Evolutionary conservation across 2,113 vertebrate species (phyloP).

Genomic region (Tetrax tetrax): DNA sequence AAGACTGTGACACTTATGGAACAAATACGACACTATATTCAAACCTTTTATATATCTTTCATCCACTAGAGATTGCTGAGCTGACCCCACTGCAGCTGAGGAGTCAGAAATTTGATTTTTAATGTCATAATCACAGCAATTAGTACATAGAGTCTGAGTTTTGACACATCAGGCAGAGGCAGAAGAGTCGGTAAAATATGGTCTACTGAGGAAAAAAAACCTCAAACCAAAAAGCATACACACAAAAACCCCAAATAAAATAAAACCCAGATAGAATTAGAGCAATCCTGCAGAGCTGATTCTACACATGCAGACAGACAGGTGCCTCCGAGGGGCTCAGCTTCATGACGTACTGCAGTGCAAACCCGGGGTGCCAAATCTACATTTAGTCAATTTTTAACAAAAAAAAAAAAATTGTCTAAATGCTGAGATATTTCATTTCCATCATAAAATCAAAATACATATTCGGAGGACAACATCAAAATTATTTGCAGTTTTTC

Average conservation of each 20-base stretch:
- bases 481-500: neutral
- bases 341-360: neutral
- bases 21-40: conserved; percentile 49
- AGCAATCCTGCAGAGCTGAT: neutral
- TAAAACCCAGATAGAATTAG: neutral
- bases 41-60: conserved; percentile 6
- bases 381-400: neutral
- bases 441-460: neutral
- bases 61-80: neutral
- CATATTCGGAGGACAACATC: neutral
- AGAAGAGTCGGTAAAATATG: neutral
- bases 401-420: neutral
- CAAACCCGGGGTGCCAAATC: neutral
- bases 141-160: conserved; percentile 13
- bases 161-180: neutral
- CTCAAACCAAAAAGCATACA: neutral
- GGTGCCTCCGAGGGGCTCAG: neutral
- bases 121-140: conserved; percentile 41
- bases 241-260: neutral
- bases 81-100: neutral
- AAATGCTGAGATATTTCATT: neutral
- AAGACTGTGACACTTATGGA: conserved; percentile 33
- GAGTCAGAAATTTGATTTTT: conserved; percentile 39
- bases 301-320: neutral
- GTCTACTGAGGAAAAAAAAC: neutral